Evolutionary conservation across 2,113 vertebrate genomes (phyloP).

Genomic region (Peromyscus polionotus): DNA sequence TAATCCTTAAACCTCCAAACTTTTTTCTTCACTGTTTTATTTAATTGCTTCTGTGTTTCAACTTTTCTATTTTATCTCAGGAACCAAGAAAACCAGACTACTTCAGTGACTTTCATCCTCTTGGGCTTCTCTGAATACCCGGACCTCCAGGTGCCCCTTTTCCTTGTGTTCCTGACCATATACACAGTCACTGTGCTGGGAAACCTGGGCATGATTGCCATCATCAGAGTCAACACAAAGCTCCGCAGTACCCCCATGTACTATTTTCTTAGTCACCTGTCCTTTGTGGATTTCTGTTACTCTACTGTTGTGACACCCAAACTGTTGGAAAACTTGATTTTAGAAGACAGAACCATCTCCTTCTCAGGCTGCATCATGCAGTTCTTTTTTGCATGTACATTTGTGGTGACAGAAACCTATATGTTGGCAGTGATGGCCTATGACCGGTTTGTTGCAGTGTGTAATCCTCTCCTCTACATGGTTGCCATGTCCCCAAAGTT

Average conservation of each 20-base stretch:
- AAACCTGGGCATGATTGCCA: slow-evolving; percentile 37
- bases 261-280: slow-evolving; percentile 73
- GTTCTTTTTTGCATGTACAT: slow-evolving; percentile 63
- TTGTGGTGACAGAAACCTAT: slow-evolving; percentile 66
- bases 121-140: slow-evolving; percentile 55
- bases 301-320: slow-evolving; percentile 58
- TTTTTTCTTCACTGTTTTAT: not conserved
- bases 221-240: slow-evolving; percentile 7
- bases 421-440: slow-evolving; percentile 79
- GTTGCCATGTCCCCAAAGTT: slow-evolving; percentile 56
- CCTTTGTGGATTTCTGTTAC: slow-evolving; percentile 67
- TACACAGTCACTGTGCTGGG: slow-evolving; percentile 34
- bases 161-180: not conserved
- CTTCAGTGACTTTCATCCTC: slow-evolving; percentile 25
- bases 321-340: slow-evolving; percentile 53
- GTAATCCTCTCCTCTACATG: slow-evolving; percentile 31
- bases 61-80: not conserved
- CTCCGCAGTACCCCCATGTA: slow-evolving; percentile 50
- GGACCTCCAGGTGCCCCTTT: not conserved
- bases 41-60: not conserved
- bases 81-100: not conserved
- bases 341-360: slow-evolving; percentile 65
- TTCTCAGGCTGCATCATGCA: slow-evolving; percentile 63
- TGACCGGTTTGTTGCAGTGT: slow-evolving; percentile 61
- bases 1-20: not conserved